A percentile compares a stretch with the other conserved stretches of the same genome.
phyloP scores from a whole-genome alignment of 2,888 invertebrate genomes.

The Cheilosia variabilis region DNA sequence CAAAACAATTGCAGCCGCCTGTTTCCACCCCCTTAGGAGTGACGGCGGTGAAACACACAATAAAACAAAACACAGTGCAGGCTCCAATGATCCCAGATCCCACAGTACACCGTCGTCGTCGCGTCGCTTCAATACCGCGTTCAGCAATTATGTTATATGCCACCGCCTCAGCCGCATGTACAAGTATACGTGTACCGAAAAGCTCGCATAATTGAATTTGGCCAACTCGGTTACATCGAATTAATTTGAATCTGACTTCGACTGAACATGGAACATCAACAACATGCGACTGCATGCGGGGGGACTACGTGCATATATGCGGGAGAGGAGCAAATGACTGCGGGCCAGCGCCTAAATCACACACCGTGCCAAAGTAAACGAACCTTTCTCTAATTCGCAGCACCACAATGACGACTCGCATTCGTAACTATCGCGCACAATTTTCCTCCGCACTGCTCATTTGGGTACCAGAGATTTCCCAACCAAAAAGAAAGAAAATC shows the following conservation, averaged over 20 bases:
- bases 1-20: constrained; percentile 53
- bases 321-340: constrained; percentile 27
- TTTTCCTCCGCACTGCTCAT: constrained; percentile 56
- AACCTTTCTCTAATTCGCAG: constrained; percentile 72
- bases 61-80: constrained; percentile 30
- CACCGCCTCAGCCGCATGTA: background rate
- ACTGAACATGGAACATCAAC: constrained; percentile 10
- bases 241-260: constrained; percentile 69
- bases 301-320: no score
- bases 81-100: constrained; percentile 40
- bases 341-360: constrained; percentile 67
- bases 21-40: constrained; percentile 15
- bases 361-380: constrained; percentile 67
- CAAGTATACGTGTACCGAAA: constrained; percentile 19
- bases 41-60: constrained; percentile 28
- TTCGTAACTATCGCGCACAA: constrained; percentile 61
- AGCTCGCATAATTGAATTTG: constrained; percentile 70
- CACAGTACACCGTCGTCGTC: no score
- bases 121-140: background rate
- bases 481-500: constrained; percentile 37
- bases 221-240: constrained; percentile 71
- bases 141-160: constrained; percentile 7
- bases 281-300: background rate
- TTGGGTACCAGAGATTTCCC: constrained; percentile 45
- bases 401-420: constrained; percentile 48